These are phyloP conservation scores for Lasioglossum baleicum DNA, from an alignment of 1,140 invertebrate species.

Conservation along the genomic window DNA sequence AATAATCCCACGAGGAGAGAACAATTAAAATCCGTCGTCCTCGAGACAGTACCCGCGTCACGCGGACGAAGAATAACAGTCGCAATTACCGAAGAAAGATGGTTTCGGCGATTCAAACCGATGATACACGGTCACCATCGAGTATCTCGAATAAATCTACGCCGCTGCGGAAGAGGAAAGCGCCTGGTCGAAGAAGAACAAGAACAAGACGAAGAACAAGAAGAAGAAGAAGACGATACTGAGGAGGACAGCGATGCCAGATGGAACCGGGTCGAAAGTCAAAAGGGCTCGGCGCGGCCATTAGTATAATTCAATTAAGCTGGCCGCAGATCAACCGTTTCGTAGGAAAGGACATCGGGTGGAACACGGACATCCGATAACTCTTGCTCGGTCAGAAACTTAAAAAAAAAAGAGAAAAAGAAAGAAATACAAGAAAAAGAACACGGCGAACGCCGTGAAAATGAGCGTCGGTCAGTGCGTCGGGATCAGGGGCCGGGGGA, in stretches of 20 bases:
- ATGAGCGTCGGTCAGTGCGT: slow-evolving; percentile 3
- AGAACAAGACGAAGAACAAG: no score
- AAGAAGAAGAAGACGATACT: no score
- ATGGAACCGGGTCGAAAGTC: slow-evolving; percentile 24
- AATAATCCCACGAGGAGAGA: no score
- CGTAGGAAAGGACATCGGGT: slow-evolving; percentile 10
- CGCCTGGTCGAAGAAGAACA: background rate
- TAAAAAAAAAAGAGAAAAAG: background rate
- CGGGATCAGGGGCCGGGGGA: no score
- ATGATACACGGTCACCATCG: slow-evolving; percentile 4
- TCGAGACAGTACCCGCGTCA: background rate
- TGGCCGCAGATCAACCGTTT: slow-evolving; percentile 31
- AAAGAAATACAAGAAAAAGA: background rate
- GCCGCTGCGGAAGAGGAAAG: background rate
- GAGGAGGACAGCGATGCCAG: background rate
- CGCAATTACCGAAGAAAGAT: background rate
- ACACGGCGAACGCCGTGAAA: slow-evolving; percentile 18
- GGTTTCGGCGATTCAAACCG: background rate
- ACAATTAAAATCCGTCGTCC: background rate
- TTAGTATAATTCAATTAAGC: slow-evolving; percentile 48
- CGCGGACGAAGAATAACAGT: background rate
- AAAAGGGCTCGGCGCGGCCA: slow-evolving; percentile 27
- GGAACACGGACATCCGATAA: slow-evolving; percentile 42
- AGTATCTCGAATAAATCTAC: slow-evolving; percentile 15
- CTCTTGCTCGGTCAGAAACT: slow-evolving; percentile 17